Conservation (phyloP, 2,113 vertebrate species). For the Poeciliopsis prolifica region DNA sequence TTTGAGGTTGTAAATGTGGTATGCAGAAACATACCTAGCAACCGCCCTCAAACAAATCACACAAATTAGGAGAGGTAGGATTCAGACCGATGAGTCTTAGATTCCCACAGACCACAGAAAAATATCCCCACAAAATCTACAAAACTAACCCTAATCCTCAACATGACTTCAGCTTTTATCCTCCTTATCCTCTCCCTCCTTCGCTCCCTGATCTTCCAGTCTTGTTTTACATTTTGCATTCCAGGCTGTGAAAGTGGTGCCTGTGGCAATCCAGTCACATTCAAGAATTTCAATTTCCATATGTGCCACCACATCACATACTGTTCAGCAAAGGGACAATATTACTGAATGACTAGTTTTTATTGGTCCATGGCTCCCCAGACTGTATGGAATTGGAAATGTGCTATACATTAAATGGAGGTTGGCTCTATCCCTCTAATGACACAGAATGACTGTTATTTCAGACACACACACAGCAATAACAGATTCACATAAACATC, state of each 20-base stretch:
- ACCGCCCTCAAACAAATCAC: background rate
- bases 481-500: slow-evolving; percentile 39
- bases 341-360: slow-evolving; percentile 32
- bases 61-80: slow-evolving; percentile 26
- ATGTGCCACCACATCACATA: slow-evolving; percentile 48
- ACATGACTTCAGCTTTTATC: slow-evolving; percentile 61
- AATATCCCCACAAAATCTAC: slow-evolving; percentile 47
- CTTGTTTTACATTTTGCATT: slow-evolving; percentile 66
- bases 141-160: slow-evolving; percentile 64
- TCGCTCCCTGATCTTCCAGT: slow-evolving; percentile 37
- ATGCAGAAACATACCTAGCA: slow-evolving; percentile 1
- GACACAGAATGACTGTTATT: slow-evolving; percentile 28
- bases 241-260: slow-evolving; percentile 48
- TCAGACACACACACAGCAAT: slow-evolving; percentile 20
- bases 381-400: slow-evolving; percentile 14
- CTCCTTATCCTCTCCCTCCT: slow-evolving; percentile 12
- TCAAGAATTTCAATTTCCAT: slow-evolving; percentile 48
- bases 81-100: slow-evolving; percentile 9
- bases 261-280: slow-evolving; percentile 55
- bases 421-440: slow-evolving; percentile 39
- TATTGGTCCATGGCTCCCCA: slow-evolving; percentile 33
- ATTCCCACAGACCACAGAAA: slow-evolving; percentile 44
- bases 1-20: slow-evolving; percentile 22
- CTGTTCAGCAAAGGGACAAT: slow-evolving; percentile 30
- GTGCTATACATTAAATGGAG: slow-evolving; percentile 15